Base-by-base conservation (phyloP, 2,888 invertebrate genomes). In the Spialia ferax region DNA sequence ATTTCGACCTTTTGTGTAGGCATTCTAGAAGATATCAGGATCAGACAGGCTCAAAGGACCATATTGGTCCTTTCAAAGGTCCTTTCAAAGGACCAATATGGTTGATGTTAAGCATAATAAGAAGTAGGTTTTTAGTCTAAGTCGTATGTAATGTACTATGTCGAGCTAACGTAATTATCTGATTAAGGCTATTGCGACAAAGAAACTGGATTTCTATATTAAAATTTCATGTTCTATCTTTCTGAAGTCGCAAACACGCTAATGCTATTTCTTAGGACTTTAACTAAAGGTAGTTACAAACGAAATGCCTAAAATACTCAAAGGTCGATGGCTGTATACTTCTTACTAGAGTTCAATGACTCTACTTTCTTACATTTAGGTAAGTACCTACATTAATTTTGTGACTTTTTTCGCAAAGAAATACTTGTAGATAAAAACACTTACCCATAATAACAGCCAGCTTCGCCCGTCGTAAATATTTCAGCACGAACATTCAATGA, bases 401-500 rank as follows among this genome's bases (percentile, higher is more conserved):
- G 48, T 11, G 1, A 48, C 20, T 4, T 20, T 20, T 20, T n/a
- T n/a, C n/a, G n/a, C n/a, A 45, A 20, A 48, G 2, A 48, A 4
- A 11, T 45, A 45, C 45, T 15, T 4, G 15, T 0, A 45, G 2
- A 45, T 10, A 48, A 48, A 48, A 50, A 15, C 29, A 45, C 59
- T 60, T 60, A 60, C 59, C 59, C 59, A 60, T 60, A 18, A 26
- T 60, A 29, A 60, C 26, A 60, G 26, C 26, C 2, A 29, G 48
- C 48, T 13, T 48, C 8, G 15, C 20, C 15, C 60, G 29, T 26
- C 29, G 48, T 29, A 18, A 18, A 60, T 23, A 54, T n/a, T 18
- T 18, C 10, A 32, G 26, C 8, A 29, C 60, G 11, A 29, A 18
- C 6, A 60, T 48, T 20, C 10, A 29, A 26, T 15, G 18, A 32